Evolutionary conservation across 30 jellyfish, hydroid and myxozoan genomes (phyloP), one percentile per base, ranked within the genome.

Genomic region (Mastigias papua): DNA sequence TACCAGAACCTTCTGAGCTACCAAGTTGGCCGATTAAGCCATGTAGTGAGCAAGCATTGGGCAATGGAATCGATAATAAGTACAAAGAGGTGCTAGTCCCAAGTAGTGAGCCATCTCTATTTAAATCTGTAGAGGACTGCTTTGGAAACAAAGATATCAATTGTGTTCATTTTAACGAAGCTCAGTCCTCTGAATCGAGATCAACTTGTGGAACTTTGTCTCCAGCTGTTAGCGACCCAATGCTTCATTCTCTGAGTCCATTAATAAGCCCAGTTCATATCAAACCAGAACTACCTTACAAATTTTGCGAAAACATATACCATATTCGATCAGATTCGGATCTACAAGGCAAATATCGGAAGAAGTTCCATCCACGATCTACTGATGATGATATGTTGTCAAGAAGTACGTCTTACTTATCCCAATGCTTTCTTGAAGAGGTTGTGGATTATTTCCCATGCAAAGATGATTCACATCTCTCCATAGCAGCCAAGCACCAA

Each of bases 271-370:
- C 92, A 19, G 76, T 71, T 10, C 69, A 35, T 1, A 37, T 26
- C 34, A 85, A 64, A 46, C 94, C 82, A 3, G 80, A 85, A 17
- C 69, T 85, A 48, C 94, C 94, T 1, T 31, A 70, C 54, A 20
- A 57, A 34, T 85, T 72, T 75, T 65, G 94, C 26, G 88, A 73
- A 20, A 48, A 73, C 46, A 85, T 85, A 8, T 85, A 85, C 34
- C 88, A 77, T 28, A 75, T 77, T 34, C 94, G 67, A 16, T 85
- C 94, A 10, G 94, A 85, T 32, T 68, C 94, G 21, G 94, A 85
- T 48, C 15, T 85, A 27, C 69, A 58, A 0, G 57, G 80, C 20
- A 68, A 60, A 20, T 28, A 42, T 7, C 50, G 28, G 19, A 64
- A 37, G 46, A 49, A n/a, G 17, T 27, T 0, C 46, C 94, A 8